Evolutionary conservation across 2,113 vertebrate species (phyloP).

Genomic region (Oncorhynchus gorbuscha): DNA sequence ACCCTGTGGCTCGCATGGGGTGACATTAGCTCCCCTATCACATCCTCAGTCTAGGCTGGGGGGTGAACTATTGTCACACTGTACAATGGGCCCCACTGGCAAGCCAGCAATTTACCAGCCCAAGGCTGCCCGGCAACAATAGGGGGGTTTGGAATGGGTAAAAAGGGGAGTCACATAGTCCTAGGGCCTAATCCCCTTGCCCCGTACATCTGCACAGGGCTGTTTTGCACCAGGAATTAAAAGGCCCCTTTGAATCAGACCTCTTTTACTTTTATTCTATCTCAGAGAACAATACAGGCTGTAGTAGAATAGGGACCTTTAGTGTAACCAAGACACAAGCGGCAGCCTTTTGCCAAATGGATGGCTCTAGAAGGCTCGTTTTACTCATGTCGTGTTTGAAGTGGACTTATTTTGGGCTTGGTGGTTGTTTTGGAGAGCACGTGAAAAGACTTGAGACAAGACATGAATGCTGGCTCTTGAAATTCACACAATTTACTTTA

Average conservation of each 20-base stretch:
- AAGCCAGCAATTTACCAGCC: conserved; percentile 80
- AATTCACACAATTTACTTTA: conserved; percentile 53
- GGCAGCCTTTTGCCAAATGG: conserved; percentile 58
- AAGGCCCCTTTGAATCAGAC: conserved; percentile 80
- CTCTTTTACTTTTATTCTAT: conserved; percentile 86
- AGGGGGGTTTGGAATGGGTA: conserved; percentile 73
- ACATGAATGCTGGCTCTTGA: conserved; percentile 57
- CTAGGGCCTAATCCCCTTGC: conserved; percentile 90
- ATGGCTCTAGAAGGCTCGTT: conserved; percentile 49
- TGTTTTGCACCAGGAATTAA: conserved; percentile 86
- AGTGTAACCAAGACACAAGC: conserved; percentile 57
- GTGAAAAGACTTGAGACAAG: conserved; percentile 62
- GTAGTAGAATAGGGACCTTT: conserved; percentile 60
- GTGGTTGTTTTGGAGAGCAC: conserved; percentile 51
- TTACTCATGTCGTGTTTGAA: conserved; percentile 23
- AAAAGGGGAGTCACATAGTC: conserved; percentile 65
- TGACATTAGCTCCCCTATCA: conserved; percentile 82
- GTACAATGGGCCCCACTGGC: conserved; percentile 84
- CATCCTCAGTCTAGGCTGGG: conserved; percentile 81
- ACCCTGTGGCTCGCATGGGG: conserved; percentile 5
- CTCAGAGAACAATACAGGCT: conserved; percentile 78
- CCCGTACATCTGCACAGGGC: conserved; percentile 84
- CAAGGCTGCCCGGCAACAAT: conserved; percentile 82
- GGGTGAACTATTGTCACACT: conserved; percentile 76
- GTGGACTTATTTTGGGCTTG: conserved; percentile 32